Percentiles rank a stretch among this genome's conserved stretches.
Evolutionary conservation across 1,140 invertebrate species (phyloP).

Genomic region (Drosophila malerkotliana): DNA sequence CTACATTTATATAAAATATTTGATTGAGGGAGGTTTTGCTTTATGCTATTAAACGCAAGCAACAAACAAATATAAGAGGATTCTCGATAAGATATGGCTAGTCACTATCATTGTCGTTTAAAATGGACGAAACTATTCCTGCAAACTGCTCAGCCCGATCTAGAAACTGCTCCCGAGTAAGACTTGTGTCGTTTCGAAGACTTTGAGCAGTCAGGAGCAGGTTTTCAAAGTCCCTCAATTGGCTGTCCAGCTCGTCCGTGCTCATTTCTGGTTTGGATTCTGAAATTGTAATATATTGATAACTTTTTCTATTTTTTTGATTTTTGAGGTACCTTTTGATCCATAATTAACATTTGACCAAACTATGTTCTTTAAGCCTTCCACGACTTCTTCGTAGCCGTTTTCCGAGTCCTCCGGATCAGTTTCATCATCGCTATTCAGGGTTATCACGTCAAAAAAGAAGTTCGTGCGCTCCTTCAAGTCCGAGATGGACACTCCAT

Average conservation of each 20-base stretch:
- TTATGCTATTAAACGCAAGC: conserved; percentile 2
- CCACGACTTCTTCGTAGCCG: conserved; percentile 49
- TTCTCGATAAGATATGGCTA: conserved; percentile 10
- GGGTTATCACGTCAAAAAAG: conserved; percentile 54
- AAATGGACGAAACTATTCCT: conserved; percentile 55
- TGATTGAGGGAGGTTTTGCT: neutral
- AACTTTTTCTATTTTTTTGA: neutral
- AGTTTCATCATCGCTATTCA: conserved; percentile 27
- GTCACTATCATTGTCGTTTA: conserved; percentile 63
- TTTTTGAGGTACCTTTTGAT: conserved; percentile 24
- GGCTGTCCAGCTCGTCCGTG: conserved; percentile 48
- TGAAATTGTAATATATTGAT: neutral
- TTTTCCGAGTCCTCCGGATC: conserved; percentile 13
- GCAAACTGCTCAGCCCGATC: conserved; percentile 59
- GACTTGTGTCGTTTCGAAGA: conserved; percentile 46
- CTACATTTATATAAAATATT: neutral
- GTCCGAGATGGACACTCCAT: conserved; percentile 40
- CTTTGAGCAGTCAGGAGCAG: conserved; percentile 57
- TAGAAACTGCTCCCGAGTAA: conserved; percentile 57
- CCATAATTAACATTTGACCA: conserved; percentile 56
- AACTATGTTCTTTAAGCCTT: conserved; percentile 51
- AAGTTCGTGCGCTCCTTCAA: conserved; percentile 46
- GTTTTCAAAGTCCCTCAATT: conserved; percentile 65
- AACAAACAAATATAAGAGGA: conserved; percentile 9
- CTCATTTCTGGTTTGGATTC: conserved; percentile 14